These are phyloP conservation scores for Talpa occidentalis DNA, from an alignment of 2,113 vertebrate species.

Conservation along the genomic window DNA sequence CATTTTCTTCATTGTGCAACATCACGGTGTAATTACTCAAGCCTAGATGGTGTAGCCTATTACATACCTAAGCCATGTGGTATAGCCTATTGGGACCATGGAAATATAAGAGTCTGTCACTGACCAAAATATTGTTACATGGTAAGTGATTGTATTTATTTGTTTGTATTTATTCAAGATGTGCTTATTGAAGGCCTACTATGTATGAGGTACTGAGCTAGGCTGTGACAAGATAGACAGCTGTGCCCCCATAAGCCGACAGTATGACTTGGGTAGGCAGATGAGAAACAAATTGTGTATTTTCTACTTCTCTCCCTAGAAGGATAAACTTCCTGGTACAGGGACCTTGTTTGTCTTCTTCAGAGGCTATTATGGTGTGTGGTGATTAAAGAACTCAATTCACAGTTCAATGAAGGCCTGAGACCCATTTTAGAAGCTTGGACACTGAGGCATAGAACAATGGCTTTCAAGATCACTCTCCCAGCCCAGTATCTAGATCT, in stretches of 20 bases:
- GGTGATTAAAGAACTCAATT: background rate
- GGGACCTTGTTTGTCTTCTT: background rate
- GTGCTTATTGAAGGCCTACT: background rate
- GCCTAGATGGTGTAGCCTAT: no score
- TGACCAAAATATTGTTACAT: background rate
- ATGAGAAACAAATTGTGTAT: background rate
- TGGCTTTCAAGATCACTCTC: background rate
- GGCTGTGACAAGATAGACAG: background rate
- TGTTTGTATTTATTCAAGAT: background rate
- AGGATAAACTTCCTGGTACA: background rate
- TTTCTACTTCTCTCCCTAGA: background rate
- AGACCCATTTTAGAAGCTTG: background rate
- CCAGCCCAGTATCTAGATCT: background rate
- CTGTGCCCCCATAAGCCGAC: background rate
- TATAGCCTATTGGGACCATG: background rate
- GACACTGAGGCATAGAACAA: background rate
- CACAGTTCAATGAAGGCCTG: background rate
- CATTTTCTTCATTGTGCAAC: no score
- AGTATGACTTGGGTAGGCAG: background rate
- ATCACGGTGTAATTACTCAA: no score
- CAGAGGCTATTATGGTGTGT: background rate
- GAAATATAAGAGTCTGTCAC: background rate
- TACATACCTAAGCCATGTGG: background rate
- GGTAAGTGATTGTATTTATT: background rate
- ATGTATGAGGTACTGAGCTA: background rate